These are phyloP conservation scores for Amphipyra tragopoginis DNA, from an alignment of 2,888 invertebrate genomes.

Conservation along the genomic window DNA sequence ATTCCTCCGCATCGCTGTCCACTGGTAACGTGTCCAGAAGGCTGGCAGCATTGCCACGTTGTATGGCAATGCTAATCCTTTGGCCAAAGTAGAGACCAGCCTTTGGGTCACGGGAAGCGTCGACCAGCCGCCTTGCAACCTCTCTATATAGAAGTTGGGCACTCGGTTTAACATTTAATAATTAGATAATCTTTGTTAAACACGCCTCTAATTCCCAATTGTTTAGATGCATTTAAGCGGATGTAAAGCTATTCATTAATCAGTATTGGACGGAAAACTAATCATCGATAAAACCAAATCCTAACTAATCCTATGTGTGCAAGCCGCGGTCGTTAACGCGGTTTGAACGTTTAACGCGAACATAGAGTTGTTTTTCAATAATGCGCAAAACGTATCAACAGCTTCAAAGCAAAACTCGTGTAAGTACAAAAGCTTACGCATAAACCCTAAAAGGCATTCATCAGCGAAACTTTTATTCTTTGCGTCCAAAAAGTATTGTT, in stretches of 20 bases:
- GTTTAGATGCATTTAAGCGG: constrained; percentile 15
- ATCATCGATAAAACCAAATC: constrained; percentile 37
- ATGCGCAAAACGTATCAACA: constrained; percentile 22
- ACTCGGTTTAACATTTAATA: too few relatives aligned
- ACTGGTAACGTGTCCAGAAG: too few relatives aligned
- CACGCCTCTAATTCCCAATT: constrained; percentile 20
- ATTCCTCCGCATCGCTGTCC: too few relatives aligned
- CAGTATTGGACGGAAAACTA: constrained; percentile 33
- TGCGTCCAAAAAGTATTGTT: constrained; percentile 69
- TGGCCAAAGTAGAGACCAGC: too few relatives aligned
- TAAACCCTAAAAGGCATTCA: constrained; percentile 60
- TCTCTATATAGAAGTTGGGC: too few relatives aligned
- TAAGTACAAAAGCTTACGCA: constrained; percentile 25
- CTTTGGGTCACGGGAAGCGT: too few relatives aligned
- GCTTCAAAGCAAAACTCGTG: constrained; percentile 38
- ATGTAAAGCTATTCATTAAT: constrained; percentile 41
- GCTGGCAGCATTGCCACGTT: too few relatives aligned
- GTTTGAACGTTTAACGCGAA: constrained; percentile 14
- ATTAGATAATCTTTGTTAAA: constrained; percentile 12
- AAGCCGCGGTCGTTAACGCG: constrained; percentile 18
- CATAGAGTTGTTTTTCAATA: constrained; percentile 7
- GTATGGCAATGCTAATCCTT: too few relatives aligned
- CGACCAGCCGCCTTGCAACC: too few relatives aligned
- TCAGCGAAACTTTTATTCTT: constrained; percentile 63
- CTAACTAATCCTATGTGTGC: constrained; percentile 35